These are phyloP conservation scores for Distichodus sexfasciatus DNA, from an alignment of 2,797 vertebrate species.

Conservation along the genomic window DNA sequence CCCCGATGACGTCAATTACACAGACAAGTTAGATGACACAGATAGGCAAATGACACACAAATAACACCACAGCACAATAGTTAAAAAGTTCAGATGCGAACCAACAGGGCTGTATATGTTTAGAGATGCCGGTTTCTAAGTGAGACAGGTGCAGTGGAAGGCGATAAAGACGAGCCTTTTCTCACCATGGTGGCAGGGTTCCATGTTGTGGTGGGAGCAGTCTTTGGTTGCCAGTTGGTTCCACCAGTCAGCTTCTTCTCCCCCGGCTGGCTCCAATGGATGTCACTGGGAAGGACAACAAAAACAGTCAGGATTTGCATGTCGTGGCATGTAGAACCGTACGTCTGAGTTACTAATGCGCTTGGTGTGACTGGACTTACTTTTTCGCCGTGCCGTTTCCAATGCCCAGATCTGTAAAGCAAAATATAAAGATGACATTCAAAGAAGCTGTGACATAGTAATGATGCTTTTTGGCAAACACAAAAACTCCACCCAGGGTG, in stretches of 20 bases:
- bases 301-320: neutral
- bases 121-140: too few species aligned
- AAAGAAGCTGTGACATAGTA: neutral
- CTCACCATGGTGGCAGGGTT: slow-evolving; percentile 91
- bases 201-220: slow-evolving; percentile 91
- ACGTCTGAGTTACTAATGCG: neutral
- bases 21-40: slow-evolving; percentile 83
- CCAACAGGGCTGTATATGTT: neutral
- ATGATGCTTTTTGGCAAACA: too few species aligned
- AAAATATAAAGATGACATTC: slow-evolving; percentile 30
- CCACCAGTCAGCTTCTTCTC: slow-evolving; percentile 95
- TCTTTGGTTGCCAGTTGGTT: slow-evolving; percentile 94
- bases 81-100: slow-evolving; percentile 18
- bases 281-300: slow-evolving; percentile 74
- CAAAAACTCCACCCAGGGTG: too few species aligned
- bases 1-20: slow-evolving; percentile 81
- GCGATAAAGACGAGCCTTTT: neutral
- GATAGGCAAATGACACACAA: slow-evolving; percentile 39
- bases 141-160: neutral
- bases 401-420: slow-evolving; percentile 86
- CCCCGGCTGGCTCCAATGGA: slow-evolving; percentile 95
- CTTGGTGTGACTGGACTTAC: slow-evolving; percentile 67
- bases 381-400: slow-evolving; percentile 92
- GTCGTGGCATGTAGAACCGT: neutral
- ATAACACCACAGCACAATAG: slow-evolving; percentile 27